Percentiles rank a stretch among this genome's conserved stretches.
These are phyloP conservation scores for Gymnothorax javanicus DNA, from an alignment of 2,797 vertebrate species.

Conservation along the genomic window DNA sequence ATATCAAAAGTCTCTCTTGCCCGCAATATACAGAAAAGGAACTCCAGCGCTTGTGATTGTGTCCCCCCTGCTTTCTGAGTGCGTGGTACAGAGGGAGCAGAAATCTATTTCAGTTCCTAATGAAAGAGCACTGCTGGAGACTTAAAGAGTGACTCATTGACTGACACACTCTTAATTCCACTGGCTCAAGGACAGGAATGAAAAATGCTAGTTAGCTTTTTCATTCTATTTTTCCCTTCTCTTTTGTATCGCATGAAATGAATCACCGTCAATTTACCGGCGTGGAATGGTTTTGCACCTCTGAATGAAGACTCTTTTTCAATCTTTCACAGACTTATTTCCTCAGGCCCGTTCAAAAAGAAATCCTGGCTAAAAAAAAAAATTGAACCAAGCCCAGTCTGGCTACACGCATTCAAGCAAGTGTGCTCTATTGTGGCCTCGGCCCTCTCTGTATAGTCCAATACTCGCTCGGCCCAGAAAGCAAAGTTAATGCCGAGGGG, in stretches of 20 bases:
- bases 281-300: neutral
- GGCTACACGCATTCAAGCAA: neutral
- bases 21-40: neutral
- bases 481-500: neutral
- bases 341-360: neutral
- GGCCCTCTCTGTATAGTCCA: neutral
- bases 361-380: neutral
- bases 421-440: neutral
- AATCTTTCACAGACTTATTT: neutral
- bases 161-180: constrained; percentile 25
- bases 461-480: neutral
- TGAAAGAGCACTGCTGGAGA: constrained; percentile 10
- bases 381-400: neutral
- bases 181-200: neutral
- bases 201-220: neutral
- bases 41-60: neutral
- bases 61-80: constrained; percentile 35
- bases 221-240: neutral
- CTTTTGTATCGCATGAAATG: neutral
- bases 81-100: constrained; percentile 35
- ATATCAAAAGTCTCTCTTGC: neutral
- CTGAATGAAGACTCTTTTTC: neutral
- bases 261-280: neutral
- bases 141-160: constrained; percentile 20
- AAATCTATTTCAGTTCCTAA: constrained; percentile 21